Evolutionary conservation across 2,888 invertebrate species (phyloP).

Genomic region (Entomobrya proxima): DNA sequence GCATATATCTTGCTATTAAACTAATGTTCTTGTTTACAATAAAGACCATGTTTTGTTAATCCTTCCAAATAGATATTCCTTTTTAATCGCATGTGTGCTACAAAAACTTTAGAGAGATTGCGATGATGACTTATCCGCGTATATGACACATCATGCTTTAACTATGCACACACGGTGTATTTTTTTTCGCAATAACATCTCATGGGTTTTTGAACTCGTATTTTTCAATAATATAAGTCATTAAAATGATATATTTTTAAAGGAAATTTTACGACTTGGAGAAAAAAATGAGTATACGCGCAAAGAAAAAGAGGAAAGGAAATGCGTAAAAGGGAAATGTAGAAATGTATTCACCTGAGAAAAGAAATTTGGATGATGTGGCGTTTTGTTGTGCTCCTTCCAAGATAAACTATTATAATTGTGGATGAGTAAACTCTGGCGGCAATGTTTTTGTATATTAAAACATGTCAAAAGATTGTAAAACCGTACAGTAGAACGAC

Average conservation of each 20-base stretch:
- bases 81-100: conserved; percentile 13
- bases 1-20: neutral
- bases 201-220: conserved; percentile 66
- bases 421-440: neutral
- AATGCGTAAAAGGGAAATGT: neutral
- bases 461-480: conserved; percentile 12
- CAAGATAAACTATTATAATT: neutral
- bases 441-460: neutral
- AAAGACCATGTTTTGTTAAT: conserved; percentile 10
- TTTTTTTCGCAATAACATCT: conserved; percentile 2
- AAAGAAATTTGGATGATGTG: neutral
- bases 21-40: conserved; percentile 12
- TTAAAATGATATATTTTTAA: conserved; percentile 53
- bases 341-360: conserved; percentile 44
- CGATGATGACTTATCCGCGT: neutral
- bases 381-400: neutral
- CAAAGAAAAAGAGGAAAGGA: neutral
- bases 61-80: neutral
- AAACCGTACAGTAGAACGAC: neutral
- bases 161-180: neutral
- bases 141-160: conserved; percentile 12
- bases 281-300: conserved; percentile 36
- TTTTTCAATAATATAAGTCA: conserved; percentile 50
- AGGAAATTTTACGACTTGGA: conserved; percentile 43
- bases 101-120: neutral